Base-by-base conservation (phyloP, 2,797 vertebrate genomes). In the Astyanax mexicanus region DNA sequence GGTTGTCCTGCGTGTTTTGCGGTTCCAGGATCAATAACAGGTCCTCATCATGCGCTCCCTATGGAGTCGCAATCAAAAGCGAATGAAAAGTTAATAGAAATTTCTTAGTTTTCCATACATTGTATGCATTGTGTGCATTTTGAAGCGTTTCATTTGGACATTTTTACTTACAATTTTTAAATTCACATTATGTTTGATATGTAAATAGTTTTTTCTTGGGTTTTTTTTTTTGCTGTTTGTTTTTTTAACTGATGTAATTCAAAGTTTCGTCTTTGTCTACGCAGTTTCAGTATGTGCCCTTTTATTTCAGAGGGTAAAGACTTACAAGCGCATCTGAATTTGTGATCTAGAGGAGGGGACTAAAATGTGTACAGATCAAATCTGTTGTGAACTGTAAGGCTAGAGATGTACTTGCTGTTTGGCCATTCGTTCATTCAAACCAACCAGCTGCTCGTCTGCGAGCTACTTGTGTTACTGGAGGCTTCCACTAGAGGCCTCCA, bases 1-100 rank as follows among this genome's bases (percentile, higher is more conserved):
- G 29, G 65, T 51, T 45, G 49, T 45, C 55, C 23, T 51, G 15
- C 27, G 61, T 44, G 57, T 72, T 69, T 62, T 47, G 40, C 51
- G 35, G 40, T 40, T 40, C 17, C 64, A 72, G 37, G 68, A 78
- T 23, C 51, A n/a, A n/a, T 29, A 37, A 66, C 58, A 57, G 68
- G 49, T 74, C 69, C 29, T 75, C n/a, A n/a, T 79, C 72, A 21
- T 55, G 19, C 4, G 58, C 75, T 78, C 68, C 67, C 0, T 0
- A 12, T 1, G 58, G 76, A 70, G 77, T 45, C 35, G 15, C 61
- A 69, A 54, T 83, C 68, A 74, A 82, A 84, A 84, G 82, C 82
- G 80, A 84, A 84, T 84, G 82, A 84, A 67, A 54, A 57, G n/a
- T n/a, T n/a, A n/a, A n/a, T n/a, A n/a, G n/a, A n/a, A n/a, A n/a